Base-by-base conservation (phyloP, 2,113 vertebrate genomes). In the Arvicanthis niloticus region DNA sequence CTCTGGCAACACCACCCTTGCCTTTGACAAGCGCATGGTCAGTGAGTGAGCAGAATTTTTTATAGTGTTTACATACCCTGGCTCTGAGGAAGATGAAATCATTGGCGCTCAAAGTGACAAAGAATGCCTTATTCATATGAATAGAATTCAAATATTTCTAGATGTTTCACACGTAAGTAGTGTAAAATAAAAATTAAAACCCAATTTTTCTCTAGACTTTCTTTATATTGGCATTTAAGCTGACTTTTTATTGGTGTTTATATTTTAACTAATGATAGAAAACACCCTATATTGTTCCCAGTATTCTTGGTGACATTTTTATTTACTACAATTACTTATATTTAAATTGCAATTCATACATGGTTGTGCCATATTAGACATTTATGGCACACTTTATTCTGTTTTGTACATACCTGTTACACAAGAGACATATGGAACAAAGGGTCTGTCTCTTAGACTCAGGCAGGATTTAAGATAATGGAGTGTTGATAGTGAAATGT, bases 391-490 rank as follows among this genome's bases (percentile, higher is more conserved):
- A 12, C 29, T 10, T 2, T 29, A 12, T 68, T 45, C 45, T 22
- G 42, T 19, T 21, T 26, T 29, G 6, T 4, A 1, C 9, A 7
- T 1, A 8, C 51, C 37, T 67, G 31, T 48, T 16, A 31, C 0
- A 21, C 21, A 45, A 45, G 21, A 88, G 68, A 12, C 0, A 45
- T 15, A 45, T 7, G 65, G 13, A 91, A n/a, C 11, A 26, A 80
- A 45, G 5, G 3, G 45, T 22, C 29, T 91, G 21, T 88, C 88
- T 81, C 70, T 68, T 13, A 9, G 88, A 91, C 40, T 91, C 22
- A 31, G 48, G n/a, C 19, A 87, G 88, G 60, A 70, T 42, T 17
- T 2, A 60, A 93, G 58, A 34, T 75, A 67, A 67, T 72, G 78
- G 40, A 31, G 72, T 75, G 34, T 53, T 53, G 76, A 70, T 62